A percentile compares a stretch with the other conserved stretches of the same genome.
These are phyloP conservation scores for Furcula furcula DNA, from an alignment of 2,888 invertebrate genomes.

Conservation along the genomic window DNA sequence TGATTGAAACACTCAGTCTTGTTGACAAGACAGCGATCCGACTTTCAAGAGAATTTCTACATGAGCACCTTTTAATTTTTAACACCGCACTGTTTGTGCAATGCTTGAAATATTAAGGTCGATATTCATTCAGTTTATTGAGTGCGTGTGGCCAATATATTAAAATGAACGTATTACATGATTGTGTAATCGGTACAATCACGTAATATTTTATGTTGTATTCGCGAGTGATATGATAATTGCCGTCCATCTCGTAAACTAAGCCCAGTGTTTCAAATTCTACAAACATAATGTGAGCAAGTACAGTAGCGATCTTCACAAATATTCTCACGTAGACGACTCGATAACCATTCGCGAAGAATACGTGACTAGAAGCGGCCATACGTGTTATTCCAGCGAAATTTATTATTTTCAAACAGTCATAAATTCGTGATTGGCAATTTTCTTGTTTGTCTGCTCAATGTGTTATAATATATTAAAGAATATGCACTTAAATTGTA, in stretches of 20 bases:
- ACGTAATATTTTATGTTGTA: constrained; percentile 45
- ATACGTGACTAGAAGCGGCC: constrained; percentile 57
- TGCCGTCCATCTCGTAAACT: constrained; percentile 37
- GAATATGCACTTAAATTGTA: background rate
- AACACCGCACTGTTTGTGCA: no score
- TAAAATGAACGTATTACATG: constrained; percentile 33
- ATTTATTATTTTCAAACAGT: constrained; percentile 20
- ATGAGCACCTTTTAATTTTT: no score
- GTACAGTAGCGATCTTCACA: constrained; percentile 46
- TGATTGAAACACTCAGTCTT: no score
- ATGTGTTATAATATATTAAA: background rate
- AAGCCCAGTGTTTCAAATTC: constrained; percentile 11
- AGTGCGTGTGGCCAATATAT: constrained; percentile 24
- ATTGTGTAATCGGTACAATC: no score
- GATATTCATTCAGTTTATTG: constrained; percentile 6
- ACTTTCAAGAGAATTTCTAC: no score
- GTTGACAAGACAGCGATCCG: no score
- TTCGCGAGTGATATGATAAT: constrained; percentile 24
- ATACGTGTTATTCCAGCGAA: constrained; percentile 49
- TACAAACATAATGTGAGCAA: constrained; percentile 16
- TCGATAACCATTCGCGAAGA: constrained; percentile 47
- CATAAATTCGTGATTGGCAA: constrained; percentile 23
- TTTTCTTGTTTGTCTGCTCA: constrained; percentile 14
- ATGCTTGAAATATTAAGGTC: constrained; percentile 27
- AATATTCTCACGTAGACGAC: constrained; percentile 73